These are phyloP conservation scores for Pygmarrhopalites habei DNA, from an alignment of 1,140 invertebrate genomes.

Conservation along the genomic window DNA sequence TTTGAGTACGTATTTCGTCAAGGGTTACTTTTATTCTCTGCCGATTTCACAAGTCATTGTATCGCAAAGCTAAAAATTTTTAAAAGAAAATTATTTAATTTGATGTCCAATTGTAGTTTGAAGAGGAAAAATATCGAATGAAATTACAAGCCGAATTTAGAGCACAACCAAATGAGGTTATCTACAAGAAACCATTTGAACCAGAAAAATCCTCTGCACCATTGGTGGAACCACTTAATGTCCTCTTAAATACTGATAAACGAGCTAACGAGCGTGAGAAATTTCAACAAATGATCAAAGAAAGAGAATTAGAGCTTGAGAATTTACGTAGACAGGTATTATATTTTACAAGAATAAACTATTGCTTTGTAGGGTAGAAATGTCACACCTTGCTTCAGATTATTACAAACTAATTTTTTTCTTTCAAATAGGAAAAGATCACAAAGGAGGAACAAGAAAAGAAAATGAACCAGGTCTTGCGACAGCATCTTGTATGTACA, in stretches of 20 bases:
- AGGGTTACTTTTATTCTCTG: no score
- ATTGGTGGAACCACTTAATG: constrained; percentile 44
- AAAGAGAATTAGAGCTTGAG: constrained; percentile 45
- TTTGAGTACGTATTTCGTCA: no score
- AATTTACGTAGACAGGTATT: constrained; percentile 18
- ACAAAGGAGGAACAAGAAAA: constrained; percentile 20
- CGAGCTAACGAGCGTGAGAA: constrained; percentile 46
- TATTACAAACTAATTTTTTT: no score
- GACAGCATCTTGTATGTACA: constrained; percentile 23
- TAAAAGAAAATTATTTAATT: neutral
- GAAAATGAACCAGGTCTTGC: neutral
- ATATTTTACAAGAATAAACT: no score
- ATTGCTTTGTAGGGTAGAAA: no score
- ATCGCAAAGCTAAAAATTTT: neutral
- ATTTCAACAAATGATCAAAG: constrained; percentile 45
- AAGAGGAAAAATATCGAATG: constrained; percentile 38
- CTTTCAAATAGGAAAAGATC: constrained; percentile 18
- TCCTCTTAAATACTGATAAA: constrained; percentile 48
- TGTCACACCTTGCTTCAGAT: no score
- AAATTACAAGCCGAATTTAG: constrained; percentile 44
- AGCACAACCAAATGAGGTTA: constrained; percentile 46
- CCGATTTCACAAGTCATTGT: no score
- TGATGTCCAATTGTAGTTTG: constrained; percentile 17
- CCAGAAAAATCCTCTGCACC: constrained; percentile 45
- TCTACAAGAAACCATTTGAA: constrained; percentile 50